These are phyloP conservation scores for Limnephilus auricula DNA, from an alignment of 2,888 invertebrate genomes.

Conservation along the genomic window DNA sequence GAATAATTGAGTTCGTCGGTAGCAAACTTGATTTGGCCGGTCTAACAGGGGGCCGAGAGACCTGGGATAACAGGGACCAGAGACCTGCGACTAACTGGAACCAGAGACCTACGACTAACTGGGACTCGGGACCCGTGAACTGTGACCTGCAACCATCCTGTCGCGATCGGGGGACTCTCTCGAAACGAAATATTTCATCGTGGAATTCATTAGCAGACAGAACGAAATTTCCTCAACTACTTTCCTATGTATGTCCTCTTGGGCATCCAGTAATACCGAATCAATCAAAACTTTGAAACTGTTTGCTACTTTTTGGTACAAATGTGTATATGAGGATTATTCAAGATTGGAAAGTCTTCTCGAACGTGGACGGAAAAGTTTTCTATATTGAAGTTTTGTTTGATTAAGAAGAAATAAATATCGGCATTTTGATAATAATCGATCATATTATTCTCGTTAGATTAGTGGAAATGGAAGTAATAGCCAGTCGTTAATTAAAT, in stretches of 20 bases:
- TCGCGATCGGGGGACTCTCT: neutral
- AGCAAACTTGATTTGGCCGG: constrained; percentile 60
- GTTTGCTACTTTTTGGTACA: neutral
- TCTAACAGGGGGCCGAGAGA: neutral
- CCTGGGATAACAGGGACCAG: neutral
- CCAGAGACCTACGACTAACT: too few species aligned
- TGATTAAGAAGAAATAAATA: constrained; percentile 10
- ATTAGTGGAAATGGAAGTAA: neutral
- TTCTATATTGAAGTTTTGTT: neutral
- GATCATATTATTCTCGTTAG: neutral
- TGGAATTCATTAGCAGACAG: neutral
- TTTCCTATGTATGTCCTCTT: neutral
- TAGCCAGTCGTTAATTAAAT: neutral
- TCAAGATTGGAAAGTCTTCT: constrained; percentile 2
- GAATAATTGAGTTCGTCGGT: constrained; percentile 62
- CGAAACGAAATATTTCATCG: constrained; percentile 9
- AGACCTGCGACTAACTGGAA: neutral
- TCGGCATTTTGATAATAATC: neutral
- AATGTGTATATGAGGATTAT: neutral
- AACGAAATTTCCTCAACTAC: constrained; percentile 8
- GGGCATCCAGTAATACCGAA: neutral
- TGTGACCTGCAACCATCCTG: neutral
- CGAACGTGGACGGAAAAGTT: neutral
- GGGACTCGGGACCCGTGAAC: neutral
- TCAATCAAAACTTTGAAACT: constrained; percentile 30